Conservation (phyloP, 2,888 invertebrate species). For the Eupsilia transversa region DNA sequence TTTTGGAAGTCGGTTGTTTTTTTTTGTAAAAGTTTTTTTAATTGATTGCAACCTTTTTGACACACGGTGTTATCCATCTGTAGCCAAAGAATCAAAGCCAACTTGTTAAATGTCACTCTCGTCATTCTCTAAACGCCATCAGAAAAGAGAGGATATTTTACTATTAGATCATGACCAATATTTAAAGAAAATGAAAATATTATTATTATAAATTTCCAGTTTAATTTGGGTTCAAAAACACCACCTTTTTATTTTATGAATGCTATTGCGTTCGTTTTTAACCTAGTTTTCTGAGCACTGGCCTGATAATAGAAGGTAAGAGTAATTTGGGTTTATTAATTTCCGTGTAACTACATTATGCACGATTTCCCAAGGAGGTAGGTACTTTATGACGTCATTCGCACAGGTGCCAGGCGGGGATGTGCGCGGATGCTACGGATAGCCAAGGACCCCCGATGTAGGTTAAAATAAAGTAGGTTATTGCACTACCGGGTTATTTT, state of each 20-base stretch:
- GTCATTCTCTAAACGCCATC: conserved; percentile 39
- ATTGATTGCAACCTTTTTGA: conserved; percentile 33
- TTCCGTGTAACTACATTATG: conserved; percentile 82
- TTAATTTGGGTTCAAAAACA: conserved; percentile 38
- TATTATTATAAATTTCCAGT: conserved; percentile 57
- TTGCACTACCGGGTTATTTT: conserved; percentile 86
- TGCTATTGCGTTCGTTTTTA: conserved; percentile 76
- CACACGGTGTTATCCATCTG: conserved; percentile 4
- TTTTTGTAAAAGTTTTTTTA: too few relatives aligned
- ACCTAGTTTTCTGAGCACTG: conserved; percentile 80
- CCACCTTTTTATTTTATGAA: conserved; percentile 54
- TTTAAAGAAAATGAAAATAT: conserved; percentile 60
- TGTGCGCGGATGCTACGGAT: conserved; percentile 84
- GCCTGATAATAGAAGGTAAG: conserved; percentile 82
- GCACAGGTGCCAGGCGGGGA: conserved; percentile 87
- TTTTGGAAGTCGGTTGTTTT: too few relatives aligned
- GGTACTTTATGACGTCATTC: conserved; percentile 85
- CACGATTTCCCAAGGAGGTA: conserved; percentile 80
- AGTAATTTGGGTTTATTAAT: conserved; percentile 85
- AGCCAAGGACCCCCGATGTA: conserved; percentile 86
- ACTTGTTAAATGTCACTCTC: conserved; percentile 9
- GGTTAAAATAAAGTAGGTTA: conserved; percentile 90
- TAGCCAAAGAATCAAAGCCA: neutral
- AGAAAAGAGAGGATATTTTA: conserved; percentile 37
- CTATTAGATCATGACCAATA: conserved; percentile 49